phyloP scores from a whole-genome alignment of 2,888 invertebrate species.

The Drosophila picticornis region DNA sequence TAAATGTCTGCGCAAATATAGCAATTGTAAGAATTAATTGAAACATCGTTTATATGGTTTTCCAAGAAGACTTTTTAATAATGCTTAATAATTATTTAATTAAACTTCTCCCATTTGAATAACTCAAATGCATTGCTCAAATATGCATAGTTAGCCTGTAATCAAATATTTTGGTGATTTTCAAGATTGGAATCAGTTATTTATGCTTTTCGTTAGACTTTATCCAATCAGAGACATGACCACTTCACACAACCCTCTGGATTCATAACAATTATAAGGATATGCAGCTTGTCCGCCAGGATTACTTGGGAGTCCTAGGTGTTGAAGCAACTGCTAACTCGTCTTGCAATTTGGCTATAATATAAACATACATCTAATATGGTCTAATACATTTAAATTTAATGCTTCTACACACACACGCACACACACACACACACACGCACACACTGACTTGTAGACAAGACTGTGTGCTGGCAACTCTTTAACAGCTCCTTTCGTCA shows the following conservation, averaged over 20 bases:
- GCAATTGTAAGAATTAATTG: neutral
- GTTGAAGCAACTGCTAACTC: constrained; percentile 32
- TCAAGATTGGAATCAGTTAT: constrained; percentile 22
- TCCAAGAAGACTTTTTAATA: neutral
- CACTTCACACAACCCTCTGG: constrained; percentile 9
- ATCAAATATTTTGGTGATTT: constrained; percentile 14
- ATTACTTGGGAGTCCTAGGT: constrained; percentile 1
- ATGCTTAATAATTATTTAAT: neutral
- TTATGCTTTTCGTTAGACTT: constrained; percentile 21
- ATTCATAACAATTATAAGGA: constrained; percentile 29
- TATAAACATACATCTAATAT: constrained; percentile 41
- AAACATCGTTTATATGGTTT: neutral
- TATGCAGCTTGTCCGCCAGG: constrained; percentile 12
- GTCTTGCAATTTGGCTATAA: constrained; percentile 54
- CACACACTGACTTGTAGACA: neutral
- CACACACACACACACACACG: neutral
- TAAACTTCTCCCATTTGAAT: neutral
- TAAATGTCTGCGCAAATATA: too few relatives aligned
- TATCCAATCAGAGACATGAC: constrained; percentile 14
- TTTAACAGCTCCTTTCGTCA: constrained; percentile 76
- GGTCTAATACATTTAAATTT: constrained; percentile 57
- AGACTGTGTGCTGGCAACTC: constrained; percentile 52
- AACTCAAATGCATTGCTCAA: neutral
- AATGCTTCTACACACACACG: constrained; percentile 28
- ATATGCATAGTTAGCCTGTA: neutral